phyloP scores from a whole-genome alignment of 37 sponge, comb jelly and placozoan genomes.

The Cladorhizidae sp. region DNA sequence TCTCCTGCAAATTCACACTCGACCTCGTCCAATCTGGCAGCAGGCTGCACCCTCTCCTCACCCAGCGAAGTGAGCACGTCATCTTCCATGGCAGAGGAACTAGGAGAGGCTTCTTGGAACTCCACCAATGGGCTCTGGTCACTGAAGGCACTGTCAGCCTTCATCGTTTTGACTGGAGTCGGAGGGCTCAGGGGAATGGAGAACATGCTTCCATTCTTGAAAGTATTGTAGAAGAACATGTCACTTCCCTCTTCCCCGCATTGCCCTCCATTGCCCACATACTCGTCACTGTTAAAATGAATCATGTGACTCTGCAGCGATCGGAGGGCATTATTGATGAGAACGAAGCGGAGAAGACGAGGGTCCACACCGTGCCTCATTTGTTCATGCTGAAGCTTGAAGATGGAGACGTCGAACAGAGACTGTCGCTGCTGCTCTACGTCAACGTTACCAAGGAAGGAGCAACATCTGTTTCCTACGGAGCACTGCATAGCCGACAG shows the following conservation, averaged over 20 bases:
- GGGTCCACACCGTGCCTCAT: constrained; percentile 57
- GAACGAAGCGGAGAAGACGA: constrained; percentile 64
- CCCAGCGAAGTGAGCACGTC: neutral
- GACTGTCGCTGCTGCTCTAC: constrained; percentile 58
- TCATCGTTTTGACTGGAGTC: constrained; percentile 42
- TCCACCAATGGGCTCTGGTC: constrained; percentile 27
- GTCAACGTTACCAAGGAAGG: constrained; percentile 31
- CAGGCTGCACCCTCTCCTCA: constrained; percentile 4
- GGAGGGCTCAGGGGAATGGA: constrained; percentile 29
- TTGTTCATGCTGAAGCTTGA: constrained; percentile 77
- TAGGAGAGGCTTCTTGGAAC: neutral
- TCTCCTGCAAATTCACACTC: neutral
- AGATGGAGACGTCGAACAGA: constrained; percentile 66
- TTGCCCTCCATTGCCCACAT: neutral
- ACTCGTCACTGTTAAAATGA: neutral
- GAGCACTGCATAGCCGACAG: constrained; percentile 73
- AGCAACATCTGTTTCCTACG: constrained; percentile 32
- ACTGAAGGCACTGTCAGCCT: constrained; percentile 8
- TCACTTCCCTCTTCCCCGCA: constrained; percentile 8
- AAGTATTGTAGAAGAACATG: constrained; percentile 42
- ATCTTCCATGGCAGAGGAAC: neutral
- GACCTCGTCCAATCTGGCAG: neutral
- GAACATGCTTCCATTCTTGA: constrained; percentile 41
- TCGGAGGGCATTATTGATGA: constrained; percentile 77
- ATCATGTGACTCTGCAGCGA: constrained; percentile 45